phyloP scores from a whole-genome alignment of 1,140 invertebrate genomes.

The Zophobas atratus region DNA sequence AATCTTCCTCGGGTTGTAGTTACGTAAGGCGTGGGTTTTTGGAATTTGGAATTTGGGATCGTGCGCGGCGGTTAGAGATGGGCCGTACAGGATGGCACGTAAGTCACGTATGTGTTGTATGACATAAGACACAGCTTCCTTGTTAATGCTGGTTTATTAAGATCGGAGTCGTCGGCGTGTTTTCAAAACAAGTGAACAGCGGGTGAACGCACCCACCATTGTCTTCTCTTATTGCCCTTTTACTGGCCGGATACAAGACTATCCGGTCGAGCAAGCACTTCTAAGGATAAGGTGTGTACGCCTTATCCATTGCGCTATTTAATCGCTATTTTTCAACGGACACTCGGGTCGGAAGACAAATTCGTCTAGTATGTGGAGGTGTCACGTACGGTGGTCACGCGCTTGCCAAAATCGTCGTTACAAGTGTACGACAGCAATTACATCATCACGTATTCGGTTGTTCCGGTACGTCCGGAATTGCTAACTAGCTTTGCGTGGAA shows the following conservation, averaged over 20 bases:
- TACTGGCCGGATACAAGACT: constrained; percentile 46
- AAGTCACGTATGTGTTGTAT: constrained; percentile 42
- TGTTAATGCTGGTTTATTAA: constrained; percentile 45
- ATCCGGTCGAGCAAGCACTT: constrained; percentile 45
- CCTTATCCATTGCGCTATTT: constrained; percentile 31
- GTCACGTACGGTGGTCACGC: constrained; percentile 31
- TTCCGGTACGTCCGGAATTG: constrained; percentile 29
- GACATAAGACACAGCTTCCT: constrained; percentile 46
- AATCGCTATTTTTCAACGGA: constrained; percentile 19
- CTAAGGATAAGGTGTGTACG: constrained; percentile 39
- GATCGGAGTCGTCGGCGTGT: constrained; percentile 33
- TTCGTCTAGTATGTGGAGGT: background rate
- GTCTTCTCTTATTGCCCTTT: constrained; percentile 46
- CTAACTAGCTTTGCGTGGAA: constrained; percentile 11
- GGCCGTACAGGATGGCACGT: constrained; percentile 44
- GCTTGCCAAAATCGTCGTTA: constrained; percentile 44
- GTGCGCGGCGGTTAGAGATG: constrained; percentile 24
- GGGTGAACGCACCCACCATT: constrained; percentile 48
- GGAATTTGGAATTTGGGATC: constrained; percentile 18
- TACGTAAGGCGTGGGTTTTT: constrained; percentile 6
- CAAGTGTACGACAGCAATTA: constrained; percentile 38
- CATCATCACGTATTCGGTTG: constrained; percentile 14
- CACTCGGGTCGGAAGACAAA: background rate
- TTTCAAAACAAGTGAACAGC: constrained; percentile 43
- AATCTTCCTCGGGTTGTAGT: background rate